Percentiles rank a stretch among this genome's conserved stretches.
Evolutionary conservation across 2,888 invertebrate genomes (phyloP).

Genomic region (Rutpela maculata): DNA sequence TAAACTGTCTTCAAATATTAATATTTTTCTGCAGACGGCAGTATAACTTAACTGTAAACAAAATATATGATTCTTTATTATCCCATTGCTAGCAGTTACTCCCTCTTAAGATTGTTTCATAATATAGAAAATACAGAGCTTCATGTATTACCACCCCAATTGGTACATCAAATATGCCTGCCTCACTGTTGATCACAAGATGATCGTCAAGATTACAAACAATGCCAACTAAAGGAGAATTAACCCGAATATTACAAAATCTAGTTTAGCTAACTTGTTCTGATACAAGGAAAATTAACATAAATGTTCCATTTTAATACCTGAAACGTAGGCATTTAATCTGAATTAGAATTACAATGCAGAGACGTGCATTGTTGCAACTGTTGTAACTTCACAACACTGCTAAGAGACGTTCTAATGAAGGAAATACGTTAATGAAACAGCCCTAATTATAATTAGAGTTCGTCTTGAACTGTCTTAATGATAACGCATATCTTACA

Average conservation of each 20-base stretch:
- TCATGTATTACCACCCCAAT: no score
- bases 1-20: no score
- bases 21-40: no score
- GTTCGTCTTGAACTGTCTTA: conserved; percentile 24
- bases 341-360: conserved; percentile 47
- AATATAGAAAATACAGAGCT: no score
- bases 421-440: conserved; percentile 30
- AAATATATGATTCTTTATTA: no score
- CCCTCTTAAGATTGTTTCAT: no score
- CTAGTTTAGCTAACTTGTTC: conserved; percentile 17
- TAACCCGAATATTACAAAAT: conserved; percentile 6
- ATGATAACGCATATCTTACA: conserved; percentile 15
- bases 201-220: background rate
- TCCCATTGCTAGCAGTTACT: no score
- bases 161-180: background rate
- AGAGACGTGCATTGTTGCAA: conserved; percentile 44
- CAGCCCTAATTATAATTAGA: conserved; percentile 17
- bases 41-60: no score
- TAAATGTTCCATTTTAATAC: conserved; percentile 48
- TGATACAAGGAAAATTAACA: conserved; percentile 39
- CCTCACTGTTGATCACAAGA: background rate
- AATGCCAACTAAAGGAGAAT: background rate
- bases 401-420: conserved; percentile 24
- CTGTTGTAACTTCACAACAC: conserved; percentile 22
- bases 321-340: conserved; percentile 48